A percentile compares a stretch with the other conserved stretches of the same genome.
Evolutionary conservation across 2,113 vertebrate genomes (phyloP).

Genomic region (Pipra filicauda): DNA sequence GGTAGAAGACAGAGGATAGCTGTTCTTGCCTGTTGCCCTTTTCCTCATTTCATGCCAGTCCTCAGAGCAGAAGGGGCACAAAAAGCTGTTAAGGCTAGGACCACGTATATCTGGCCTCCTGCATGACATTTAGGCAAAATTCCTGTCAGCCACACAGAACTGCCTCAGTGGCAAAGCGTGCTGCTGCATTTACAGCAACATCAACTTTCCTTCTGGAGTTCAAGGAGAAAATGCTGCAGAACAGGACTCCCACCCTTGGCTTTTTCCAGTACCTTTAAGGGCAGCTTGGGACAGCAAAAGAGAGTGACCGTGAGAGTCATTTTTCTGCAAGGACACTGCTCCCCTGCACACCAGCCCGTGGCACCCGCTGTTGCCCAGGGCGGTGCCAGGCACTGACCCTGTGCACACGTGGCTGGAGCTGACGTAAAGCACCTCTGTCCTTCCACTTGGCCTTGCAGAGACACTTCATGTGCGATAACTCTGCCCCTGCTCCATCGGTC

Average conservation of each 20-base stretch:
- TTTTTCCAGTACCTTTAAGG: background rate
- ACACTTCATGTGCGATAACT: fast-evolving
- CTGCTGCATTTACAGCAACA: background rate
- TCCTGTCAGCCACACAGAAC: background rate
- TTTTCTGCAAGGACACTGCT: background rate
- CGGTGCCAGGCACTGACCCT: fast-evolving
- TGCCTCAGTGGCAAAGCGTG: background rate
- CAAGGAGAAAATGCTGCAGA: constrained; percentile 49
- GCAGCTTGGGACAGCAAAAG: background rate
- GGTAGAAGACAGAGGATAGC: background rate
- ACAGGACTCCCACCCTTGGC: background rate
- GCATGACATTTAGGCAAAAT: background rate
- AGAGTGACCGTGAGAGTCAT: background rate
- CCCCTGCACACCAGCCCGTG: background rate
- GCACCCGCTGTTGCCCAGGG: fast-evolving
- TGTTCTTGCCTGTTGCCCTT: background rate
- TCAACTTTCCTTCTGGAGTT: background rate
- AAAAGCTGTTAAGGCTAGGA: background rate
- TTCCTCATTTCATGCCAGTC: background rate
- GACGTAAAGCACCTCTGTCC: background rate
- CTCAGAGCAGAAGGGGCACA: background rate
- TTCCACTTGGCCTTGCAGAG: fast-evolving
- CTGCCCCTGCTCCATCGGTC: fast-evolving
- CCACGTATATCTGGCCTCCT: background rate
- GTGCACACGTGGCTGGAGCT: background rate